These are phyloP conservation scores for Pampusana beccarii DNA, from an alignment of 2,113 vertebrate species.

Conservation along the genomic window DNA sequence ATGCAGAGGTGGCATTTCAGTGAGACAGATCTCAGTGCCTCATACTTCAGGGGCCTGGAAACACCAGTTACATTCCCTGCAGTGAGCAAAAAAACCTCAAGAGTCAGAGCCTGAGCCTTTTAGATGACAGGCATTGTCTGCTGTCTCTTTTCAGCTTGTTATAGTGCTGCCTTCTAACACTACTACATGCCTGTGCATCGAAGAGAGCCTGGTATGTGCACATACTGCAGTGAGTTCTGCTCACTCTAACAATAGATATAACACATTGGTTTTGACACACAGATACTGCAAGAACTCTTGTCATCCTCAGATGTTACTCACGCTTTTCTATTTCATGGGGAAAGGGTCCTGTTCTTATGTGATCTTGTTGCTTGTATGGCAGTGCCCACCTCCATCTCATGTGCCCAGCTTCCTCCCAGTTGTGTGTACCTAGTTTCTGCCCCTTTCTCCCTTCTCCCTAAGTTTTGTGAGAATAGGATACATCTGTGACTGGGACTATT, in stretches of 20 bases:
- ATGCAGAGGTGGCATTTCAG: neutral
- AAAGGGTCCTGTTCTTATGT: neutral
- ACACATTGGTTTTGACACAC: neutral
- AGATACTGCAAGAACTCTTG: neutral
- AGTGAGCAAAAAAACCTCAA: neutral
- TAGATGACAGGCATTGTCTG: neutral
- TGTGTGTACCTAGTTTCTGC: too few species aligned
- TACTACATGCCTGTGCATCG: neutral
- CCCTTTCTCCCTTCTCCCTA: neutral
- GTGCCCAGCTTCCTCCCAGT: neutral
- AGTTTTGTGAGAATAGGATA: neutral
- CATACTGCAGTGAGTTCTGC: neutral
- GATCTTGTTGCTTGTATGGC: neutral
- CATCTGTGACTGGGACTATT: neutral
- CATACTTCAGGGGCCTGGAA: neutral
- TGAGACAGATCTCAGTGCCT: neutral
- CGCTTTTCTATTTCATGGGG: neutral
- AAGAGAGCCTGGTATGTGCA: rapidly evolving
- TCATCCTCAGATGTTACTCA: neutral
- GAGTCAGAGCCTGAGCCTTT: neutral
- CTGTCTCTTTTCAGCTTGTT: neutral
- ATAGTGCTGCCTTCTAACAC: neutral
- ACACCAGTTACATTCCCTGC: neutral
- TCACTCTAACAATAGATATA: neutral
- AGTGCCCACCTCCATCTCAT: neutral